A percentile compares a stretch with the other conserved stretches of the same genome.
phyloP scores from a whole-genome alignment of 2,888 invertebrate species.

The Amphiduros pacificus region DNA sequence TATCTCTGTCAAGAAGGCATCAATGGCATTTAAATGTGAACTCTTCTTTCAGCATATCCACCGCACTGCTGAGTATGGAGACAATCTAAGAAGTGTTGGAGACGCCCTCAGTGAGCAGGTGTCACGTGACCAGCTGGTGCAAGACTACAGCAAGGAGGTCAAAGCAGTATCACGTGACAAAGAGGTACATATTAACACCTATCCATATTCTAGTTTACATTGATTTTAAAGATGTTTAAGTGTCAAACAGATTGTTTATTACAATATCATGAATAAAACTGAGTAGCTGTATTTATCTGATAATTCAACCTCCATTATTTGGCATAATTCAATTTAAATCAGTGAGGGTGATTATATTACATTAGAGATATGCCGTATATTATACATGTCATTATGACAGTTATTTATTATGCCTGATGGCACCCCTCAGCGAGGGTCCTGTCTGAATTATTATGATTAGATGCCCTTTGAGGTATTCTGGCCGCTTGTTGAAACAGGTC shows the following conservation, averaged over 20 bases:
- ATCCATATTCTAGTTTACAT: no score
- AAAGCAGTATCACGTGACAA: constrained; percentile 32
- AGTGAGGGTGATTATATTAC: no score
- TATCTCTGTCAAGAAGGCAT: no score
- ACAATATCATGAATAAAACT: not conserved
- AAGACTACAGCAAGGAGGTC: constrained; percentile 37
- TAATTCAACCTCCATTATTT: not conserved
- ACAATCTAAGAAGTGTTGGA: constrained; percentile 37
- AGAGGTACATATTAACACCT: constrained; percentile 41
- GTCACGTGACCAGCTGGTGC: constrained; percentile 30
- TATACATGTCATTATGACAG: no score
- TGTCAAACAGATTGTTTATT: not conserved
- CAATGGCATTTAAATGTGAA: not conserved
- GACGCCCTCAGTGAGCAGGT: constrained; percentile 38
- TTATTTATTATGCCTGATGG: no score
- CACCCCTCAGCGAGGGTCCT: no score
- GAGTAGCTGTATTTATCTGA: not conserved
- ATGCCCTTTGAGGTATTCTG: no score
- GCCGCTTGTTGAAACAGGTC: no score
- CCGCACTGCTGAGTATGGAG: constrained; percentile 40
- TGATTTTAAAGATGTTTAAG: not conserved
- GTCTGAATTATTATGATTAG: no score
- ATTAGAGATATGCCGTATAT: no score
- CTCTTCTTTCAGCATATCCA: constrained; percentile 36
- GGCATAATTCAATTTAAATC: no score